phyloP scores from a whole-genome alignment of 2,888 invertebrate species.

The Hypomecis atomaria region DNA sequence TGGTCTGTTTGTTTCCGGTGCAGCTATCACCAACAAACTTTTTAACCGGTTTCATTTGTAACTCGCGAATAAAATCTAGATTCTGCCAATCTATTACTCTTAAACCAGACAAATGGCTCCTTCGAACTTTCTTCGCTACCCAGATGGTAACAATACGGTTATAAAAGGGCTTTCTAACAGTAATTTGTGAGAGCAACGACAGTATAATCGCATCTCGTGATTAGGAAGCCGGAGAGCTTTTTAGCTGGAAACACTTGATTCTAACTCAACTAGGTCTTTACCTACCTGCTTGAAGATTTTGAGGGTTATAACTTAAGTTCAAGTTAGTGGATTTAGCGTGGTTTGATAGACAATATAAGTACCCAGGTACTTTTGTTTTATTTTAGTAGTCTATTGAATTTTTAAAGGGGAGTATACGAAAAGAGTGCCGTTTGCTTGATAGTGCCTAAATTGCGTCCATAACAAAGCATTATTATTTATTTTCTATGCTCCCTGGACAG shows the following conservation, averaged over 20 bases:
- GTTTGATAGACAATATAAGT: too few species aligned
- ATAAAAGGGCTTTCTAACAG: conserved; percentile 40
- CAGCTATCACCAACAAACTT: conserved; percentile 9
- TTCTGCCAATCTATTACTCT: conserved; percentile 30
- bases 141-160: conserved; percentile 41
- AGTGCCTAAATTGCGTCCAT: too few species aligned
- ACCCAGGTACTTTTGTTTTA: too few species aligned
- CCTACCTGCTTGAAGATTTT: conserved; percentile 6
- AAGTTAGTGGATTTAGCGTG: not conserved
- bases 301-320: not conserved
- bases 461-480: too few species aligned
- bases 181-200: conserved; percentile 42
- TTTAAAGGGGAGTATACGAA: too few species aligned
- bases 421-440: too few species aligned
- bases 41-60: conserved; percentile 13
- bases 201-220: conserved; percentile 41
- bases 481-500: too few species aligned
- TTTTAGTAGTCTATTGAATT: too few species aligned
- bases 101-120: conserved; percentile 41
- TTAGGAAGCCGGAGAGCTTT: conserved; percentile 20
- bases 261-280: conserved; percentile 11
- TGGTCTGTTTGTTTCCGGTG: too few species aligned
- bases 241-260: conserved; percentile 8
- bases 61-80: conserved; percentile 25
- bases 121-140: conserved; percentile 35